Conservation (phyloP, 2,888 invertebrate species). For the Nomada fabriciana region DNA sequence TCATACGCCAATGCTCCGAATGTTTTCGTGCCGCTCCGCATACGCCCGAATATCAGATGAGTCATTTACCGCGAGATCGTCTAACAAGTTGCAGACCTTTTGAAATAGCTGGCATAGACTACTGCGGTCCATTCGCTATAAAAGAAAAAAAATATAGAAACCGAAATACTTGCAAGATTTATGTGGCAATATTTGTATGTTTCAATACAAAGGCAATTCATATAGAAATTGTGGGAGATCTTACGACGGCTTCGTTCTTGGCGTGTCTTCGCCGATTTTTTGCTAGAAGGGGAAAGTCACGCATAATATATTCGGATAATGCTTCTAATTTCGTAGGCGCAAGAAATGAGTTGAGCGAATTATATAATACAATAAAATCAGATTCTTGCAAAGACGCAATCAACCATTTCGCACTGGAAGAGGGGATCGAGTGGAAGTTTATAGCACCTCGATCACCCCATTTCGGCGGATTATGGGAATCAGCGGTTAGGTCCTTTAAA, state of each 20-base stretch:
- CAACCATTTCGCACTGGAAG: neutral
- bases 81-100: neutral
- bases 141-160: slow-evolving; percentile 1
- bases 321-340: slow-evolving; percentile 4
- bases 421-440: slow-evolving; percentile 4
- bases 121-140: neutral
- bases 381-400: neutral
- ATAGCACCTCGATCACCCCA: slow-evolving; percentile 27
- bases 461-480: slow-evolving; percentile 31
- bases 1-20: slow-evolving; percentile 5
- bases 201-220: neutral
- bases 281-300: neutral
- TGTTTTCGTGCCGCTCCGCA: slow-evolving; percentile 23
- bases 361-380: too few relatives aligned
- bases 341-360: neutral
- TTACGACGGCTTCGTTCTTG: neutral
- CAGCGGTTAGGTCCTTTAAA: slow-evolving; percentile 67
- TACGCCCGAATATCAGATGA: neutral
- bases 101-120: neutral
- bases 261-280: neutral
- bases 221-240: neutral
- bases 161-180: neutral
- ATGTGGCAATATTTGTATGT: neutral
- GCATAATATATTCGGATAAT: neutral
- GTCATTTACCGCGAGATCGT: neutral